Base-by-base conservation (phyloP, 2,113 vertebrate species). In the Alosa alosa region DNA sequence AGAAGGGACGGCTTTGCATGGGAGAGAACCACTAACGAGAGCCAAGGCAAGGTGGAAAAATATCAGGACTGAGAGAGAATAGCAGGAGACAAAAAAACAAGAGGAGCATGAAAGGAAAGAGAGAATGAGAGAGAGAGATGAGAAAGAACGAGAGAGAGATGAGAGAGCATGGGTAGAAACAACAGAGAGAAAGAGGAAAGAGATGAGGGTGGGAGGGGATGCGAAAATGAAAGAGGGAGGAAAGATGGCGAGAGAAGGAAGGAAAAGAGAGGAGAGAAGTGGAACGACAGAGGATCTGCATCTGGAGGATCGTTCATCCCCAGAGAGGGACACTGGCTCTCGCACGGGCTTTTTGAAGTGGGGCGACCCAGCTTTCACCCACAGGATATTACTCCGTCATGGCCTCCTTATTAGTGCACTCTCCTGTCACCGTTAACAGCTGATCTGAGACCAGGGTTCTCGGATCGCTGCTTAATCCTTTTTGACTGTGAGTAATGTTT, bases 361-460 rank as follows among this genome's bases (percentile, higher is more conserved):
- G 72, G 31, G 36, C 10, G 15, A 18, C 31, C 72, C 31, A 39
- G 31, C 68, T 78, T 36, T 36, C 72, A 39, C 4, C 31, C 13
- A 5, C 72, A 78, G 72, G 72, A 78, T 39, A 78, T 78, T 39
- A 39, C 31, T 78, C 31, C 39, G 39, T 36, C 72, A 78, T 78
- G 64, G n/a, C n/a, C 64, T 31, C 64, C 64, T 68, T n/a, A 68
- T 68, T 68, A 68, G 64, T 68, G n/a, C 64, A 31, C 64, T 31
- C 64, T 68, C 64, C n/a, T 31, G 64, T 31, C 64, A 68, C 64
- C 9, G 4, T 78, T 39, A 78, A 78, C 72, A 78, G 72, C 72
- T 78, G 72, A 78, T 78, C 72, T 39, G 72, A 78, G 72, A 68
- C 64, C 64, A 68, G n/a, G 64, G 64, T 25, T 31, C 25, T 68